These are phyloP conservation scores for Drosophila bocki DNA, from an alignment of 1,140 invertebrate genomes.

Conservation along the genomic window DNA sequence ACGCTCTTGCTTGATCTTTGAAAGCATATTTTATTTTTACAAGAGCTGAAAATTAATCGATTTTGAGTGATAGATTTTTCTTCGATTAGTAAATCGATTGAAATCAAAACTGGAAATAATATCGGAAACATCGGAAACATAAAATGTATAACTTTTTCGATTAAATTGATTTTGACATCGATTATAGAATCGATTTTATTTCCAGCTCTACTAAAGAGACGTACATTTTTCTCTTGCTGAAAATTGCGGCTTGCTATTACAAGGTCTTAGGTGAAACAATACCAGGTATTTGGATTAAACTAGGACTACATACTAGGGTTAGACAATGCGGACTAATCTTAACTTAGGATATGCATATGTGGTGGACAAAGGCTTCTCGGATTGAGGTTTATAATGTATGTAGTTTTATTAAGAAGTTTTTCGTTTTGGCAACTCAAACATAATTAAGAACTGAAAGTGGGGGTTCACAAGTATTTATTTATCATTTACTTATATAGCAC, in stretches of 20 bases:
- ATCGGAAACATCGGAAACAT: too few species aligned
- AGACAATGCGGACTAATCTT: constrained; percentile 52
- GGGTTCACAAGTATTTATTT: constrained; percentile 15
- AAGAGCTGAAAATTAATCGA: too few species aligned
- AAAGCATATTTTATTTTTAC: background rate
- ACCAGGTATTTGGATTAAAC: constrained; percentile 34
- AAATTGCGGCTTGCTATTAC: background rate
- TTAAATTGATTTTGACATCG: too few species aligned
- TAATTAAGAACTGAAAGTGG: constrained; percentile 11
- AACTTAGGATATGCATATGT: constrained; percentile 57
- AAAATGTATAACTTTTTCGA: too few species aligned
- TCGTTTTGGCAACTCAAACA: constrained; percentile 33
- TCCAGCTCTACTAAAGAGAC: too few species aligned
- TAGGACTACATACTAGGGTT: constrained; percentile 34
- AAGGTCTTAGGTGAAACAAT: constrained; percentile 22
- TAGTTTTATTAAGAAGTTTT: constrained; percentile 29
- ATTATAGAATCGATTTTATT: too few species aligned
- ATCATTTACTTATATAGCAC: constrained; percentile 32
- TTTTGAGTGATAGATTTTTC: too few species aligned
- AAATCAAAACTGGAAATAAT: too few species aligned
- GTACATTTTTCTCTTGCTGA: too few species aligned
- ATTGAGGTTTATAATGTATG: constrained; percentile 19
- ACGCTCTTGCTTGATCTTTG: background rate
- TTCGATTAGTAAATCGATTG: too few species aligned
- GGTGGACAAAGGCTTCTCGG: constrained; percentile 15